Conservation (phyloP, 2,888 invertebrate species). For the Drosophila mimica region DNA sequence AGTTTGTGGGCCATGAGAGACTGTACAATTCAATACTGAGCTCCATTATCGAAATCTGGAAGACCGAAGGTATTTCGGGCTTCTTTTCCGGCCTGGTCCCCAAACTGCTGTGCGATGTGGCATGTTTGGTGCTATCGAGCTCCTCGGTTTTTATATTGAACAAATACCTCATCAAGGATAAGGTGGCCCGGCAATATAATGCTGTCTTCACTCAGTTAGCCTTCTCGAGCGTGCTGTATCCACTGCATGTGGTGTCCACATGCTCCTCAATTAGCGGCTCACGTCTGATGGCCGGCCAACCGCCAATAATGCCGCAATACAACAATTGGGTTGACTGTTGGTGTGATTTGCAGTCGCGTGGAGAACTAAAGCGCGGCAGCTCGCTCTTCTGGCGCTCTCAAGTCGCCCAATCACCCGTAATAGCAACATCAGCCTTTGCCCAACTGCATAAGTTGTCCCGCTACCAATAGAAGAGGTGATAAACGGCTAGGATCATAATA, state of each 20-base stretch:
- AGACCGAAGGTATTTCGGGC: slow-evolving; percentile 93
- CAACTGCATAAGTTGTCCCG: slow-evolving; percentile 74
- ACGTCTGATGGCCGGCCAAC: slow-evolving; percentile 92
- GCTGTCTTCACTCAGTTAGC: slow-evolving; percentile 90
- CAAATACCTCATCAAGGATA: slow-evolving; percentile 92
- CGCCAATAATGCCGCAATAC: slow-evolving; percentile 93
- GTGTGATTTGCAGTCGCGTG: slow-evolving; percentile 90
- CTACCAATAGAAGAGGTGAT: slow-evolving; percentile 60
- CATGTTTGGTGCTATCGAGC: slow-evolving; percentile 92
- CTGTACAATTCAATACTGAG: slow-evolving; percentile 88
- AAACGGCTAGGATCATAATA: slow-evolving; percentile 14
- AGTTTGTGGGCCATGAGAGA: slow-evolving; percentile 96
- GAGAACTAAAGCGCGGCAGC: slow-evolving; percentile 94
- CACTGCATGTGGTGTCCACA: slow-evolving; percentile 95
- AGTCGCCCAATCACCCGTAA: slow-evolving; percentile 15
- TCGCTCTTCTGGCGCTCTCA: slow-evolving; percentile 87
- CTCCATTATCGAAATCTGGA: slow-evolving; percentile 92
- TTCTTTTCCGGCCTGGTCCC: slow-evolving; percentile 96
- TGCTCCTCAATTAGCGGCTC: slow-evolving; percentile 95
- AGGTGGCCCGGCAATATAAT: slow-evolving; percentile 87
- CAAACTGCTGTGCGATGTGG: slow-evolving; percentile 92
- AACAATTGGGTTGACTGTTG: slow-evolving; percentile 93
- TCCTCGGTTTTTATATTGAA: slow-evolving; percentile 91
- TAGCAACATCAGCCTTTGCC: slow-evolving; percentile 50
- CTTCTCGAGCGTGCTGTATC: slow-evolving; percentile 94